phyloP scores from a whole-genome alignment of 2,888 invertebrate genomes.

The Lomographa bimaculata region DNA sequence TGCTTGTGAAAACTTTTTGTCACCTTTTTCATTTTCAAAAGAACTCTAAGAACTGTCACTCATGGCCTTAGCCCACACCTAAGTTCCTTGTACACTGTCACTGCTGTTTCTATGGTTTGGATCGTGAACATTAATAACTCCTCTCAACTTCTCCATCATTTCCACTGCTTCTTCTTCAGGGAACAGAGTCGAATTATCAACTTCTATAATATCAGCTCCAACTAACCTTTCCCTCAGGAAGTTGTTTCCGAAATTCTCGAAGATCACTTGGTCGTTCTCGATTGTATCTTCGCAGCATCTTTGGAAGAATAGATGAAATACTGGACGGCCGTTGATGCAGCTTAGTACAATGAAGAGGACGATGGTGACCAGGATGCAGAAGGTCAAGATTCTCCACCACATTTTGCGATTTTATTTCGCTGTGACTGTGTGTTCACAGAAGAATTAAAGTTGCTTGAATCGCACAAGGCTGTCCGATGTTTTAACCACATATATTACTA shows the following conservation, averaged over 20 bases:
- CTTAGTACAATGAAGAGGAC: constrained; percentile 62
- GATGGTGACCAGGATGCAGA: constrained; percentile 63
- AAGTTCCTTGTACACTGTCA: no score
- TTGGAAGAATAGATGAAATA: constrained; percentile 59
- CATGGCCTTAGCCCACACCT: no score
- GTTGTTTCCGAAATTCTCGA: constrained; percentile 64
- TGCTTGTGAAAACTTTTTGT: no score
- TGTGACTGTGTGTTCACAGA: no score
- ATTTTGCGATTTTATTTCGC: constrained; percentile 37
- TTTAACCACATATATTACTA: no score
- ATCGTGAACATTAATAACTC: constrained; percentile 42
- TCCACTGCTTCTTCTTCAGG: constrained; percentile 38
- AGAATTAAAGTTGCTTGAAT: no score
- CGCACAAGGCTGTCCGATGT: no score
- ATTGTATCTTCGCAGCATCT: constrained; percentile 66
- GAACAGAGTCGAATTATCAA: constrained; percentile 39
- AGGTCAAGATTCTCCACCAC: constrained; percentile 70
- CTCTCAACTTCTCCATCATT: constrained; percentile 36
- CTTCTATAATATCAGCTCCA: constrained; percentile 46
- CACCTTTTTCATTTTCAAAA: no score
- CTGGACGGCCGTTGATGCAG: constrained; percentile 64
- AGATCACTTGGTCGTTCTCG: constrained; percentile 67
- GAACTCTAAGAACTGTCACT: no score
- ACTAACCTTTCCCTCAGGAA: constrained; percentile 61
- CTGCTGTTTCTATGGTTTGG: constrained; percentile 31